Percentiles rank a stretch among this genome's conserved stretches.
Conservation (phyloP, 2,888 invertebrate genomes). For the Pristionchus mayeri region DNA sequence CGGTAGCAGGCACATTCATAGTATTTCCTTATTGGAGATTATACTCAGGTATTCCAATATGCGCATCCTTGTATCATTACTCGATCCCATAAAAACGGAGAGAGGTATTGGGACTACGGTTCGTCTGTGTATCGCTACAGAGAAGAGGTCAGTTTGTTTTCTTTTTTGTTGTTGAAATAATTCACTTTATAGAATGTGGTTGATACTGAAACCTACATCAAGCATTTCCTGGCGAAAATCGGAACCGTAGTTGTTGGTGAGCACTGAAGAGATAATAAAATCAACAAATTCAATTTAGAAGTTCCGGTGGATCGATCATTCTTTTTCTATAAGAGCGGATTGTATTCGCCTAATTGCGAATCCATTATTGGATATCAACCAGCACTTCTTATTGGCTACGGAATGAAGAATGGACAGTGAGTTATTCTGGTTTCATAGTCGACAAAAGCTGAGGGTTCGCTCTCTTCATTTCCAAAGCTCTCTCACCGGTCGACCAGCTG, state of each 20-base stretch:
- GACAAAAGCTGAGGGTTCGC: too few species aligned
- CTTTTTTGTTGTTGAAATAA: too few species aligned
- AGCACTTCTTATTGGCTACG: neutral
- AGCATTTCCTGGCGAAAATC: neutral
- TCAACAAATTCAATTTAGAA: neutral
- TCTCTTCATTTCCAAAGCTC: too few species aligned
- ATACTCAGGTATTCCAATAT: too few species aligned
- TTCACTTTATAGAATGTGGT: neutral
- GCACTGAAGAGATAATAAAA: neutral
- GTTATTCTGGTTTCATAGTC: neutral
- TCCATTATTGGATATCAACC: conserved; percentile 7
- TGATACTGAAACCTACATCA: neutral
- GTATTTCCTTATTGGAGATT: neutral
- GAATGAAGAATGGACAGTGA: neutral
- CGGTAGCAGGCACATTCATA: neutral
- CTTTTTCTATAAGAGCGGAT: neutral
- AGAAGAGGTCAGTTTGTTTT: neutral
- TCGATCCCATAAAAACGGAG: neutral
- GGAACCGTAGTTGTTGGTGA: neutral
- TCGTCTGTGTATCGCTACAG: neutral
- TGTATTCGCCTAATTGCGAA: neutral
- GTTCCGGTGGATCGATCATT: conserved; percentile 25
- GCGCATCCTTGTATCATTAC: neutral
- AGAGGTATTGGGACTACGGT: neutral
- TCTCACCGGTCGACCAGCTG: too few species aligned